Base-by-base conservation (phyloP, 2,797 vertebrate genomes). In the Phylloscopus collybita region DNA sequence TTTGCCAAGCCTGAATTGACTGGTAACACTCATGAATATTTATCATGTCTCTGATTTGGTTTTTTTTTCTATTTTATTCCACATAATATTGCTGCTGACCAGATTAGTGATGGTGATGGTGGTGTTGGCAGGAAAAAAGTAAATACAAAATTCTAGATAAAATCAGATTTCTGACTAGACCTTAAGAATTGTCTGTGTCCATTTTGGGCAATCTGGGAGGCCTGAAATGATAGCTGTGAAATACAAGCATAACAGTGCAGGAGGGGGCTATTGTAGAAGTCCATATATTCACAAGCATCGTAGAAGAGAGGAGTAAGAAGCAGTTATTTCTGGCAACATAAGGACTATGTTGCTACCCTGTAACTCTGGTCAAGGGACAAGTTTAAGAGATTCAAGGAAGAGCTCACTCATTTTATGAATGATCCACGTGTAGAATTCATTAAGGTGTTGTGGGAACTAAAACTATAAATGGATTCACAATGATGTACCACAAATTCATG, bases 21-120 rank as follows among this genome's bases (percentile, higher is more conserved):
- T 82, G 51, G 17, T 71, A 65, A 73, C 17, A 23, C 34, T 91
- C 50, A 82, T 76, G 54, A 94, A 92, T 95, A 92, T 95, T 96
- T 81, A 91, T 91, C 32, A 53, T 20, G 23, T 38, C 49, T 89
- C 57, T 82, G 79, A 76, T 86, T 90, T 84, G 14, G 6, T 88
- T 69, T 90, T 90, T 90, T 90, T 40, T 91, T 23, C 3, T 26
- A 2, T 45, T 90, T 38, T 60, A 40, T 59, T 69, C 45, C n/a
- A n/a, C 53, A 26, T 62, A 69, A 57, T 56, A 34, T 76, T 86
- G 19, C 51, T 75, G 32, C 71, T 73, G 64, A 86, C 49, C n/a
- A 82, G 32, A 66, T 56, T 47, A 74, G 69, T 36, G 67, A 2
- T 84, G 62, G 50, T 0, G 0, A 56, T 4, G 4, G 23, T 74